A percentile compares a stretch with the other conserved stretches of the same genome.
phyloP scores from a whole-genome alignment of 1,140 invertebrate genomes.

The Cyrtorhinus lividipennis region DNA sequence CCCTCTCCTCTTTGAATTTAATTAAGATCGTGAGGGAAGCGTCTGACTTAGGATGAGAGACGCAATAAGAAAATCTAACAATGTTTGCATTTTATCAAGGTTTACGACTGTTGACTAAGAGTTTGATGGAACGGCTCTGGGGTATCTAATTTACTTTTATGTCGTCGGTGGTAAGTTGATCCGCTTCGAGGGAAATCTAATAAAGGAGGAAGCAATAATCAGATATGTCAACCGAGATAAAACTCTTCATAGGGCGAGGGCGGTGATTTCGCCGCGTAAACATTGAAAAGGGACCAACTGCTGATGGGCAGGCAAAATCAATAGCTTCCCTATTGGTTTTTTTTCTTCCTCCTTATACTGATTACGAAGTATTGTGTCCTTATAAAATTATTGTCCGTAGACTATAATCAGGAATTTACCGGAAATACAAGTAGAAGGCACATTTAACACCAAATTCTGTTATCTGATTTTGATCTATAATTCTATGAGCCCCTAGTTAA shows the following conservation, averaged over 20 bases:
- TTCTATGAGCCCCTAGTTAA: no score
- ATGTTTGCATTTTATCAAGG: neutral
- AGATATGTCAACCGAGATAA: neutral
- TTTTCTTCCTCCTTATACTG: no score
- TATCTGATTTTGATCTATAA: no score
- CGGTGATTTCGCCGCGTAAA: neutral
- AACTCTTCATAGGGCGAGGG: neutral
- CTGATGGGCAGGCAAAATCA: no score
- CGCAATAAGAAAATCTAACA: neutral
- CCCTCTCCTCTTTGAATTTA: no score
- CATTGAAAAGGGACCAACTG: no score
- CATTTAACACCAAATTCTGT: no score
- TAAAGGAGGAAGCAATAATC: neutral
- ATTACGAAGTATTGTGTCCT: no score
- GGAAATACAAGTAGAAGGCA: no score
- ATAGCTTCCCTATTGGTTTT: no score
- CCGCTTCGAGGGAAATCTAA: neutral
- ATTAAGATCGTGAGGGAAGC: neutral
- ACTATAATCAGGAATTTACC: no score
- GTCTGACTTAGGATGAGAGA: neutral
- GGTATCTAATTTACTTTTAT: neutral
- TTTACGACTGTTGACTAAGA: neutral
- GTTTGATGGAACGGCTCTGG: neutral
- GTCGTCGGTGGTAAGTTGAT: neutral
- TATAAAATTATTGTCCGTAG: no score